phyloP scores from a whole-genome alignment of 2,888 invertebrate genomes.

The Hermaeophaga mercurialis region DNA sequence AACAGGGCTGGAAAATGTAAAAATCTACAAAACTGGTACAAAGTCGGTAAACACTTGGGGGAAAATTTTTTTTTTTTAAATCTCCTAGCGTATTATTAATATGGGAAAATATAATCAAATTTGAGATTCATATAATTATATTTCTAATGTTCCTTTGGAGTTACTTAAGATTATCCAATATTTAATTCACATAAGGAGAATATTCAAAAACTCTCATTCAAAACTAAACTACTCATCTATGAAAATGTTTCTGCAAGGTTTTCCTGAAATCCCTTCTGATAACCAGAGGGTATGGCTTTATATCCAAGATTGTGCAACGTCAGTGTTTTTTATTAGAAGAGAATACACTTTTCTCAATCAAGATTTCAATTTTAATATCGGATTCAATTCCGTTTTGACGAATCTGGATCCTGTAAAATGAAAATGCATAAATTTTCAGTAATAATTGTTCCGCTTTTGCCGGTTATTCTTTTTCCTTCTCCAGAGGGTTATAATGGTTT shows the following conservation, averaged over 20 bases:
- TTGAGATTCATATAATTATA: too few species aligned
- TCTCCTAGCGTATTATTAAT: too few species aligned
- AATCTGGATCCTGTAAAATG: slow-evolving; percentile 44
- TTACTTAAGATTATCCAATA: too few species aligned
- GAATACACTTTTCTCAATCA: slow-evolving; percentile 57
- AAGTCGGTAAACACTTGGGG: too few species aligned
- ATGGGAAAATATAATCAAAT: too few species aligned
- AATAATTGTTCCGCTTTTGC: slow-evolving; percentile 46
- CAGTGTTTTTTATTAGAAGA: slow-evolving; percentile 55
- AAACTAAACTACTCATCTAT: slow-evolving; percentile 27
- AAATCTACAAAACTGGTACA: too few species aligned
- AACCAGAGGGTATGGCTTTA: slow-evolving; percentile 39
- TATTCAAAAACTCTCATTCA: too few species aligned
- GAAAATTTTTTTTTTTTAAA: too few species aligned
- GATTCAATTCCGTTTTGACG: slow-evolving; percentile 56
- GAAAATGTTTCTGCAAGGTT: slow-evolving; percentile 27
- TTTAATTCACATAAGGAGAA: too few species aligned
- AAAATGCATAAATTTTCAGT: slow-evolving; percentile 46
- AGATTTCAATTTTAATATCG: slow-evolving; percentile 59
- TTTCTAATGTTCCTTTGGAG: too few species aligned
- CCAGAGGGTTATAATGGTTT: slow-evolving; percentile 1
- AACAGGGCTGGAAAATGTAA: too few species aligned
- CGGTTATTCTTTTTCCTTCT: slow-evolving; percentile 34
- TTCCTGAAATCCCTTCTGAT: slow-evolving; percentile 32
- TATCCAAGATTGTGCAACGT: slow-evolving; percentile 49